Conservation (phyloP, 2,113 vertebrate species). For the Chrysochloris asiatica region DNA sequence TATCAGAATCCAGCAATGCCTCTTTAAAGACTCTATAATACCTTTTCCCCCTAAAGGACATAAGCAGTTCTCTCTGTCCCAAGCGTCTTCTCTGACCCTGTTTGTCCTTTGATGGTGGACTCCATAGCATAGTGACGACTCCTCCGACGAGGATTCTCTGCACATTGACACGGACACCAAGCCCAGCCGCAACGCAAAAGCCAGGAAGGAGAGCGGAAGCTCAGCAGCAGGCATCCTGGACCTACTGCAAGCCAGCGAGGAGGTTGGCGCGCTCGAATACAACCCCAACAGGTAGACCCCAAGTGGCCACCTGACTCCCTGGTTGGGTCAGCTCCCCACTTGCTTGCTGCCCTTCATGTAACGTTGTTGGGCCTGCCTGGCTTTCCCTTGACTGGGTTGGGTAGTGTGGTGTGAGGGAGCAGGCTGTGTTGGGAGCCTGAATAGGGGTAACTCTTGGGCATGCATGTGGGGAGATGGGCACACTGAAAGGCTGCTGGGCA, state of each 20-base stretch:
- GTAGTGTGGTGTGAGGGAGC: too few species aligned
- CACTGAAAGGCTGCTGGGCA: not conserved
- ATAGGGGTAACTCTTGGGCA: not conserved
- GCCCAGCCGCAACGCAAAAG: slow-evolving; percentile 91
- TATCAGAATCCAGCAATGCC: not conserved
- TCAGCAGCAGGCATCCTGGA: slow-evolving; percentile 93
- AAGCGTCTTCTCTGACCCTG: not conserved
- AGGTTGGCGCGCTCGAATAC: slow-evolving; percentile 98
- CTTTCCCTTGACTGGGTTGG: not conserved
- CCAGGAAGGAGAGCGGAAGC: slow-evolving; percentile 93
- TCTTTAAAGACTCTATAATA: not conserved
- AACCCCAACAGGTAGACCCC: slow-evolving; percentile 93
- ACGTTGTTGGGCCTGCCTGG: not conserved
- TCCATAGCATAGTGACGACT: slow-evolving; percentile 87
- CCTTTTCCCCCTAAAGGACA: not conserved
- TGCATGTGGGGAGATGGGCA: rapidly evolving
- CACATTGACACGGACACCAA: slow-evolving; percentile 97
- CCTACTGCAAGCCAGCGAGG: slow-evolving; percentile 98
- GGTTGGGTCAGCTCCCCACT: not conserved
- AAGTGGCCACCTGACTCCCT: not conserved
- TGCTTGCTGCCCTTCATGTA: not conserved
- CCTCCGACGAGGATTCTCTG: slow-evolving; percentile 96
- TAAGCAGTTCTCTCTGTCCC: too few species aligned
- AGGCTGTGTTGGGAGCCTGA: not conserved
- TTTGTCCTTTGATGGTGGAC: slow-evolving; percentile 26